A percentile compares a stretch with the other conserved stretches of the same genome.
Evolutionary conservation across 2,888 invertebrate genomes (phyloP).

Genomic region (Oeneis ivallda): DNA sequence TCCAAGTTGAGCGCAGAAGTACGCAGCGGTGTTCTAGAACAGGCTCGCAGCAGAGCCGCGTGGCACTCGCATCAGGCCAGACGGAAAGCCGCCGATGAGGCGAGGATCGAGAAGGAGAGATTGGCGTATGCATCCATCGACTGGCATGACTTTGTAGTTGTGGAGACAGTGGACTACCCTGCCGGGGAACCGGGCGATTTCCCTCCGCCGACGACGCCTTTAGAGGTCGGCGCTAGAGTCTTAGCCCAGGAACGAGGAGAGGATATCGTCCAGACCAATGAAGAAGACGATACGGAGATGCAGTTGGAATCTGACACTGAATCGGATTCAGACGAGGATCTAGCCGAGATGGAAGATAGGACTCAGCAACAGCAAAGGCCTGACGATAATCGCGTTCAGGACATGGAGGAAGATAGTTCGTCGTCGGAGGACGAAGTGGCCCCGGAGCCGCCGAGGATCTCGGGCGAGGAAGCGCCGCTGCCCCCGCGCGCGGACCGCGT

Average conservation of each 20-base stretch:
- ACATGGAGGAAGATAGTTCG: conserved; percentile 95
- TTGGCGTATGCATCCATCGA: conserved; percentile 98
- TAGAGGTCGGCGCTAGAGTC: conserved; percentile 97
- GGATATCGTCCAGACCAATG: conserved; percentile 76
- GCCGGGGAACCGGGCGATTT: conserved; percentile 97
- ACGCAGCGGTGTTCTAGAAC: conserved; percentile 87
- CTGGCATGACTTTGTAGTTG: conserved; percentile 99
- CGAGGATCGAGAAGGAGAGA: conserved; percentile 96
- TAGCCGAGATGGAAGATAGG: conserved; percentile 86
- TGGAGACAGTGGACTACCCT: conserved; percentile 99
- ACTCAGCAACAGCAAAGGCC: conserved; percentile 69
- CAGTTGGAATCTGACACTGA: conserved; percentile 94
- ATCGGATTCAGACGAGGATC: conserved; percentile 66
- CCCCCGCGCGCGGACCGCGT: conserved; percentile 96
- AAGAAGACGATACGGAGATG: conserved; percentile 91
- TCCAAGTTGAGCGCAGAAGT: conserved; percentile 90
- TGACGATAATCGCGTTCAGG: conserved; percentile 85
- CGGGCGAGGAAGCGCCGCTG: conserved; percentile 84
- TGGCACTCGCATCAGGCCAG: conserved; percentile 98
- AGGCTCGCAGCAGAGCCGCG: conserved; percentile 96
- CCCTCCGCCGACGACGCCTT: conserved; percentile 98
- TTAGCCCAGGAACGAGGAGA: conserved; percentile 90
- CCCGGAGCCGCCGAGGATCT: conserved; percentile 56
- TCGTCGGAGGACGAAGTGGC: conserved; percentile 74
- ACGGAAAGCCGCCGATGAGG: conserved; percentile 95